Base-by-base conservation (phyloP, 2,888 invertebrate genomes). In the Ditula angustiorana region DNA sequence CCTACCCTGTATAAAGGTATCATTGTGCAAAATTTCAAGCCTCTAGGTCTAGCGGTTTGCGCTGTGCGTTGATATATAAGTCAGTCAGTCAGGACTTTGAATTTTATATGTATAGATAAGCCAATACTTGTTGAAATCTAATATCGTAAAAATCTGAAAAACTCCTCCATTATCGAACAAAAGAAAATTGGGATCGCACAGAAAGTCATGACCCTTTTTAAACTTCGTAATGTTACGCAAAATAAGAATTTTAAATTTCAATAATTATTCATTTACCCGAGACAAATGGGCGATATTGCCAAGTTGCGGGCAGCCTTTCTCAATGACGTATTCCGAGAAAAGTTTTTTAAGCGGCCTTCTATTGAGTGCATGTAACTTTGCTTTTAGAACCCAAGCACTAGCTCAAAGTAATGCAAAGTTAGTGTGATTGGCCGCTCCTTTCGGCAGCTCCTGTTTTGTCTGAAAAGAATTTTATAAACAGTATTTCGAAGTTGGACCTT, bases 301-400 rank as follows among this genome's bases (percentile, higher is more conserved):
- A 85, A 88, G 86, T 86, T 86, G 71, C 66, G 72, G 71, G 73
- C 74, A 75, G 76, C 76, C 76, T 82, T 76, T 81, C 73, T 69
- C 77, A 81, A 82, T 79, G 82, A 79, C 74, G 73, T 79, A 80
- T 79, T 77, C 70, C 69, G 72, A 66, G 67, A 73, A 82, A 86
- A 74, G 67, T 79, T 84, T 87, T 86, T 81, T 81, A 81, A 83
- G 80, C 77, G 77, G 76, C 75, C 74, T 78, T 73, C 77, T 78
- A 83, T 84, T 81, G 80, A 83, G 81, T 82, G 81, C 81, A 83
- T 82, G 81, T 81, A 86, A 87, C 86, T 87, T 88, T 83, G 73
- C 84, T 85, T 83, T 86, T 81, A 85, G 71, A 77, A 69, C 59
- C 67, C 61, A 71, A 75, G 72, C 69, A 73, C 70, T 71, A 74